A percentile compares a stretch with the other conserved stretches of the same genome.
phyloP scores from a whole-genome alignment of 2,888 invertebrate genomes.

The Biston betularia region DNA sequence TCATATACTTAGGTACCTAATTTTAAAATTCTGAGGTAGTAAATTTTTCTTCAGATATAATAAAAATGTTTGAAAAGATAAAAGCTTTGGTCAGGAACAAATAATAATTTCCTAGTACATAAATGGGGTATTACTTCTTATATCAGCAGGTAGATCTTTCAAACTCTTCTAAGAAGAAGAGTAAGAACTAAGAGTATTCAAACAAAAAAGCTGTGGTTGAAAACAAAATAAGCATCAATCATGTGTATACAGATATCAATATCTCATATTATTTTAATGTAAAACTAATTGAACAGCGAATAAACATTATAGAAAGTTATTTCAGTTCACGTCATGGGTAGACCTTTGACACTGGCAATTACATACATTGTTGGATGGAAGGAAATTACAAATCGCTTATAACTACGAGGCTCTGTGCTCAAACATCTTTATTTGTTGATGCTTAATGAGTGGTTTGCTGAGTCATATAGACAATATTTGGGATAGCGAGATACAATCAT shows the following conservation, averaged over 20 bases:
- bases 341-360: slow-evolving; percentile 72
- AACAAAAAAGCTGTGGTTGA: slow-evolving; percentile 18
- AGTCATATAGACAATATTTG: slow-evolving; percentile 43
- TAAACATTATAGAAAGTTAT: slow-evolving; percentile 48
- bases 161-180: no score
- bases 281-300: slow-evolving; percentile 44
- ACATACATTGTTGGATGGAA: slow-evolving; percentile 60
- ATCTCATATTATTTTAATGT: slow-evolving; percentile 50
- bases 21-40: no score
- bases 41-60: no score
- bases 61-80: no score
- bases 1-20: no score
- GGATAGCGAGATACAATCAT: slow-evolving; percentile 8
- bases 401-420: slow-evolving; percentile 38
- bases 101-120: no score
- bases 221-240: slow-evolving; percentile 52
- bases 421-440: slow-evolving; percentile 55
- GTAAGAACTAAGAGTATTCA: no score
- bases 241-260: slow-evolving; percentile 37
- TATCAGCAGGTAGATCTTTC: no score
- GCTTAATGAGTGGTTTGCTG: slow-evolving; percentile 45
- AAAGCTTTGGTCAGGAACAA: no score
- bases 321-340: slow-evolving; percentile 34
- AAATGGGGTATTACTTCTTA: no score
- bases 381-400: slow-evolving; percentile 51